Conservation (phyloP, 2,888 invertebrate species). For the Acrocyrtus sp. region DNA sequence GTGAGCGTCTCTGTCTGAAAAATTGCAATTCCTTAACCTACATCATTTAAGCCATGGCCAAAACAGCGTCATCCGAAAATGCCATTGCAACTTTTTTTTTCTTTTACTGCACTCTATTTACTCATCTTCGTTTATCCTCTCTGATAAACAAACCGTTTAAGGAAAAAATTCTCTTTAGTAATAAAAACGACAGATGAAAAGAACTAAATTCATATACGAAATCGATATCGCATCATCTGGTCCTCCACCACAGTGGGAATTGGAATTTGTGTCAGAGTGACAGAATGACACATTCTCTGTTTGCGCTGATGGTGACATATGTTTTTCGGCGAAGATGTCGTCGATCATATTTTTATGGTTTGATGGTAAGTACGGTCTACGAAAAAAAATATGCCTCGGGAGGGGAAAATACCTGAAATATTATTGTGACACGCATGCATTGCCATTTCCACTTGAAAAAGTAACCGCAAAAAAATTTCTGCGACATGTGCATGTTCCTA, state of each 20-base stretch:
- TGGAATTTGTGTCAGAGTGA: slow-evolving; percentile 34
- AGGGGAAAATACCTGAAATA: neutral
- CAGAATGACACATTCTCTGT: too few species aligned
- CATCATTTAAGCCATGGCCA: neutral
- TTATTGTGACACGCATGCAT: neutral
- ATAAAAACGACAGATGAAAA: neutral
- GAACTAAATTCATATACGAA: neutral
- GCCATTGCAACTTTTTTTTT: neutral
- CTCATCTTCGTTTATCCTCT: too few species aligned
- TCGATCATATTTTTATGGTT: too few species aligned
- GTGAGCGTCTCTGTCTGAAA: neutral
- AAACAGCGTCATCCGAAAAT: neutral
- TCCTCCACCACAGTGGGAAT: slow-evolving; percentile 26
- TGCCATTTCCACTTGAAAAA: neutral
- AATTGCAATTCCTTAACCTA: neutral
- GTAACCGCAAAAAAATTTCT: slow-evolving; percentile 6
- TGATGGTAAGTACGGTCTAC: neutral
- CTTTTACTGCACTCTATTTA: neutral
- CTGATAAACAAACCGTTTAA: too few species aligned
- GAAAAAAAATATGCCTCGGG: slow-evolving; percentile 2
- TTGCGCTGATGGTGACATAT: slow-evolving; percentile 27
- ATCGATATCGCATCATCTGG: neutral
- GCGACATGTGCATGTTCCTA: too few species aligned
- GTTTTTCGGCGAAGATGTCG: too few species aligned
- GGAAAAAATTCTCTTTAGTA: too few species aligned